These are phyloP conservation scores for Siniperca undulata DNA, from an alignment of 2,797 vertebrate genomes.

Conservation along the genomic window DNA sequence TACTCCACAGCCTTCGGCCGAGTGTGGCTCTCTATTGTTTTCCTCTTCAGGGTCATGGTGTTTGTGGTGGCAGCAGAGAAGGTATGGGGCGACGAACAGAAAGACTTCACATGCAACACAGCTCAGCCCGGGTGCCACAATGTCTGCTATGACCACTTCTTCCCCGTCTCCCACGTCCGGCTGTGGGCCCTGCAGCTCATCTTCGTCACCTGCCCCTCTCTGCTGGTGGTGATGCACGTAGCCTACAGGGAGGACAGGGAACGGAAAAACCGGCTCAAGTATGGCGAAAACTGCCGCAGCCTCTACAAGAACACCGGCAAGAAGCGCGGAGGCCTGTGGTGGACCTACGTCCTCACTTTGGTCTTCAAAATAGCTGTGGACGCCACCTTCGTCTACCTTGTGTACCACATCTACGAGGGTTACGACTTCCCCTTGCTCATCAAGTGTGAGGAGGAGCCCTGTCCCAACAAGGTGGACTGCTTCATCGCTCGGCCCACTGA, in stretches of 20 bases:
- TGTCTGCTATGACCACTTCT: constrained; percentile 94
- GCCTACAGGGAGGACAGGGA: constrained; percentile 92
- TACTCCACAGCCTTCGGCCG: constrained; percentile 96
- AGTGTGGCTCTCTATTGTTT: constrained; percentile 96
- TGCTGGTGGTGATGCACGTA: constrained; percentile 96
- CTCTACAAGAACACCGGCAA: constrained; percentile 90
- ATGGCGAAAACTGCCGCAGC: constrained; percentile 75
- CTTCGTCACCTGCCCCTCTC: constrained; percentile 96
- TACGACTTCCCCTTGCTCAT: constrained; percentile 90
- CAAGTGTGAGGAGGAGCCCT: constrained; percentile 89
- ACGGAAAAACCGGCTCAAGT: constrained; percentile 74
- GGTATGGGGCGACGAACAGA: constrained; percentile 96
- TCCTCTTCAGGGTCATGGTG: constrained; percentile 95
- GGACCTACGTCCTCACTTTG: constrained; percentile 93
- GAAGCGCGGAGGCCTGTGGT: constrained; percentile 95
- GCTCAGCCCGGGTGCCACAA: constrained; percentile 95
- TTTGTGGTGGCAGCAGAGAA: constrained; percentile 94
- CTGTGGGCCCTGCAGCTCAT: constrained; percentile 99
- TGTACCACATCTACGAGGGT: constrained; percentile 90
- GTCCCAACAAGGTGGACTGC: constrained; percentile 93
- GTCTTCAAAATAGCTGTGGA: constrained; percentile 92
- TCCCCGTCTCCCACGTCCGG: constrained; percentile 94
- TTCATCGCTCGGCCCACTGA: constrained; percentile 92
- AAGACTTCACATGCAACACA: constrained; percentile 96
- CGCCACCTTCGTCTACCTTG: constrained; percentile 88